phyloP scores from a whole-genome alignment of 2,113 vertebrate species.

The Progne subis region DNA sequence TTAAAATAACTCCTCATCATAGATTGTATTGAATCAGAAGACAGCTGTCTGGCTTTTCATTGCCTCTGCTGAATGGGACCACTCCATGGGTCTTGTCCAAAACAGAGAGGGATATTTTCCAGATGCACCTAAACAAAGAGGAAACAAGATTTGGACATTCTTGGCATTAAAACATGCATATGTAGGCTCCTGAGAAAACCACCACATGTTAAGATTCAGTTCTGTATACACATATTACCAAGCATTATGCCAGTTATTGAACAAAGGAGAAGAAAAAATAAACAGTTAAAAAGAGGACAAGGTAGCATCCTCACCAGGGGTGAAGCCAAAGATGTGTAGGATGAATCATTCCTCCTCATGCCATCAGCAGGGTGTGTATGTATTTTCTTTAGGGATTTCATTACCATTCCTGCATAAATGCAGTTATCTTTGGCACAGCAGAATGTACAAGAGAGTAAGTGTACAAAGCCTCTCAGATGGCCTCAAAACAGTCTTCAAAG shows the following conservation, averaged over 20 bases:
- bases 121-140: neutral
- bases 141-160: neutral
- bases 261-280: neutral
- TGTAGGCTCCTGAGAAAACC: neutral
- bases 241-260: neutral
- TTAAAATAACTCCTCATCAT: neutral
- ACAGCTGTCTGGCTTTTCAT: neutral
- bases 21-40: neutral
- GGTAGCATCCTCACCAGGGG: neutral
- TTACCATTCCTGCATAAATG: neutral
- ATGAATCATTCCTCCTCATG: neutral
- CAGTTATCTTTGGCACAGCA: neutral
- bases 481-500: neutral
- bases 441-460: neutral
- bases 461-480: neutral
- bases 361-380: neutral
- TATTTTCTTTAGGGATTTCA: neutral
- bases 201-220: neutral
- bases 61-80: neutral
- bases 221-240: neutral
- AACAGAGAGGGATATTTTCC: neutral
- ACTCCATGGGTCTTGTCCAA: neutral
- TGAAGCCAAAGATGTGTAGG: neutral
- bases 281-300: neutral
- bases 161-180: neutral